Evolutionary conservation across 1,140 invertebrate genomes (phyloP).

Genomic region (Eriosoma lanigerum): DNA sequence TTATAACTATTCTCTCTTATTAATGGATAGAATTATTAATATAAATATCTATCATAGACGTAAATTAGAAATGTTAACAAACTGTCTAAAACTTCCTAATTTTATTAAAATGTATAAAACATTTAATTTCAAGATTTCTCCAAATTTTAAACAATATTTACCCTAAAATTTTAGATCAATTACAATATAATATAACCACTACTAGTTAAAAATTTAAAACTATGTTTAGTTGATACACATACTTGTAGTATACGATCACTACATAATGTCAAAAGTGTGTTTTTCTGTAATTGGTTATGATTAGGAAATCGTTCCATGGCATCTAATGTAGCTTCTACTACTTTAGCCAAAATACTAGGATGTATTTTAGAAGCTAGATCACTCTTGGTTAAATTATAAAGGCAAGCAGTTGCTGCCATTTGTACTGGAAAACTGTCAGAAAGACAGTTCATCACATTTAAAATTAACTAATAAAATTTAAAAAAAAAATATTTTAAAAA

Average conservation of each 20-base stretch:
- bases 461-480: slow-evolving; percentile 63
- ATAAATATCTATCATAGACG: no score
- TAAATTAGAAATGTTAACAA: no score
- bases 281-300: slow-evolving; percentile 75
- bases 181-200: background rate
- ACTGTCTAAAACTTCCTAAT: no score
- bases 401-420: slow-evolving; percentile 78
- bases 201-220: background rate
- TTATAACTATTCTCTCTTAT: no score
- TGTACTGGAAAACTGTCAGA: slow-evolving; percentile 70
- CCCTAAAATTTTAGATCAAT: no score
- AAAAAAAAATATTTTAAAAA: background rate
- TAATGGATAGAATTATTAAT: no score
- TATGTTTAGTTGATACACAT: background rate
- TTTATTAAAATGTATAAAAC: no score
- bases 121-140: no score
- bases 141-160: no score
- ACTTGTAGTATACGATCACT: slow-evolving; percentile 75
- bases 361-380: slow-evolving; percentile 64
- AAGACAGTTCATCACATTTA: slow-evolving; percentile 71
- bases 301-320: slow-evolving; percentile 76
- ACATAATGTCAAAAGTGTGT: slow-evolving; percentile 74
- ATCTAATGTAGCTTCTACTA: slow-evolving; percentile 69
- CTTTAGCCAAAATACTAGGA: slow-evolving; percentile 67
- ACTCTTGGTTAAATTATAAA: slow-evolving; percentile 77